These are phyloP conservation scores for Hyles euphorbiae DNA, from an alignment of 1,140 invertebrate genomes.

Conservation along the genomic window DNA sequence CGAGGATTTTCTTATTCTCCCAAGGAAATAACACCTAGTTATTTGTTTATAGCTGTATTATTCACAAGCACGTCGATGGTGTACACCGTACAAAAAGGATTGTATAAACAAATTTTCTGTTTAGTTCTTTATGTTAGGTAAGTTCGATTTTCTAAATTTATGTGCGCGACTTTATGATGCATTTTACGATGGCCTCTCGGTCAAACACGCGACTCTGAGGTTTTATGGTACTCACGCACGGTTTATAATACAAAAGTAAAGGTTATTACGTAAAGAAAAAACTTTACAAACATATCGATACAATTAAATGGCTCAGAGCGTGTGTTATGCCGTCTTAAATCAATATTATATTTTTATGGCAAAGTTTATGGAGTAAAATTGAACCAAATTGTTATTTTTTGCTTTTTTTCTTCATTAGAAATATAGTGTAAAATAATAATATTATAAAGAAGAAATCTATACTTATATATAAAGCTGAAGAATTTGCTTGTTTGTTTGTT, in stretches of 20 bases:
- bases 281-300: neutral
- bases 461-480: too few relatives aligned
- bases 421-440: too few relatives aligned
- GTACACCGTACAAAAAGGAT: too few relatives aligned
- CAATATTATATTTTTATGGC: too few relatives aligned
- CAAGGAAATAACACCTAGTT: slow-evolving; percentile 3
- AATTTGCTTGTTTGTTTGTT: too few relatives aligned
- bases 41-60: too few relatives aligned
- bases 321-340: too few relatives aligned
- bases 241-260: slow-evolving; percentile 46
- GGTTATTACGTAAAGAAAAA: slow-evolving; percentile 29
- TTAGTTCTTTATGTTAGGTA: slow-evolving; percentile 33
- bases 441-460: too few relatives aligned
- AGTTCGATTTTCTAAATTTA: slow-evolving; percentile 58
- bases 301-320: neutral
- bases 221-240: slow-evolving; percentile 52
- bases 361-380: too few relatives aligned
- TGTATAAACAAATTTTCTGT: slow-evolving; percentile 33
- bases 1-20: slow-evolving; percentile 40
- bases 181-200: slow-evolving; percentile 57
- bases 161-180: slow-evolving; percentile 52
- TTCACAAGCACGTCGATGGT: too few relatives aligned
- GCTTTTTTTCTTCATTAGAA: too few relatives aligned
- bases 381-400: too few relatives aligned
- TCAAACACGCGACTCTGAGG: slow-evolving; percentile 55